Percentiles rank a stretch among this genome's conserved stretches.
phyloP scores from a whole-genome alignment of 2,797 vertebrate genomes.

The Tenualosa ilisha region DNA sequence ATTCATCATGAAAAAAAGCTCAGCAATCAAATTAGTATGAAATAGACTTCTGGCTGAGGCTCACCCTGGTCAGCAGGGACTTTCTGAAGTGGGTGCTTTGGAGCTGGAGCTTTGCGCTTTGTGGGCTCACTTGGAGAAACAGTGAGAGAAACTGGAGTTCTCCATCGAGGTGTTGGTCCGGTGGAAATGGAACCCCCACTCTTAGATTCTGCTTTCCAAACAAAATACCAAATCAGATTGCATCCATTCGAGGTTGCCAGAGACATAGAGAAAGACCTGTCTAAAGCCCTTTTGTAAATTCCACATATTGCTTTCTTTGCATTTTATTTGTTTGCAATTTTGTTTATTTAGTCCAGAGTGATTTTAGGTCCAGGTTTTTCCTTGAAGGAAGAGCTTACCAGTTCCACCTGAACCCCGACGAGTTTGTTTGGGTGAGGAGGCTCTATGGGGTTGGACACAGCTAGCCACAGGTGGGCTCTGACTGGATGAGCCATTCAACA shows the following conservation, averaged over 20 bases:
- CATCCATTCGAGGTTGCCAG: not conserved
- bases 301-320: too few species aligned
- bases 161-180: not conserved
- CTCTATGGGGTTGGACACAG: conserved; percentile 45
- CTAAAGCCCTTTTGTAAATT: not conserved
- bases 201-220: conserved; percentile 13
- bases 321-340: too few species aligned
- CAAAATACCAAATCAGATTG: not conserved
- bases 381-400: conserved; percentile 37
- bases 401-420: conserved; percentile 42
- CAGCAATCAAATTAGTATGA: not conserved
- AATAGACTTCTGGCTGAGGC: not conserved
- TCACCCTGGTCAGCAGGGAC: conserved; percentile 12
- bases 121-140: not conserved
- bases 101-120: not conserved
- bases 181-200: not conserved
- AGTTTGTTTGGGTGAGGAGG: conserved; percentile 39
- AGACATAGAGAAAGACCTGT: not conserved
- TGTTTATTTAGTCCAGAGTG: too few species aligned
- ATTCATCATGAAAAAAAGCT: not conserved
- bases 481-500: conserved; percentile 53
- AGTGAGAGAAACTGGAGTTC: not conserved
- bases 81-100: not conserved
- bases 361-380: too few species aligned
- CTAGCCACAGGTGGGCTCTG: conserved; percentile 57